These are phyloP conservation scores for Pseudoips prasinana DNA, from an alignment of 2,888 invertebrate species.

Conservation along the genomic window DNA sequence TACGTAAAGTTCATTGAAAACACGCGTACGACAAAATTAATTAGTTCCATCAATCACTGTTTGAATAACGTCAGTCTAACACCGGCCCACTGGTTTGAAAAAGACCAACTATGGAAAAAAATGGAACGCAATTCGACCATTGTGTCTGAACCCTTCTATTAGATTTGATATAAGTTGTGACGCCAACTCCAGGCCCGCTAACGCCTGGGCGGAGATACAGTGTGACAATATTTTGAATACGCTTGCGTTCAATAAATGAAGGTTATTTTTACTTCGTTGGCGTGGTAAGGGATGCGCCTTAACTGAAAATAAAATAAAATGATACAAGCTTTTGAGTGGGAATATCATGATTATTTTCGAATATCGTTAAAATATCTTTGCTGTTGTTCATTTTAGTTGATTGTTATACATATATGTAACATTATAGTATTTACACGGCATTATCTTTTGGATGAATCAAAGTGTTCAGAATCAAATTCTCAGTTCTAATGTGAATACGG, in stretches of 20 bases:
- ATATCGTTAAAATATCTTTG: too few species aligned
- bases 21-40: constrained; percentile 73
- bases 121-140: constrained; percentile 73
- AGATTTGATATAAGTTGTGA: constrained; percentile 43
- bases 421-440: too few species aligned
- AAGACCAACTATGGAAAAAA: constrained; percentile 60
- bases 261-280: constrained; percentile 32
- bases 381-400: too few species aligned
- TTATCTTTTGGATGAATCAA: too few species aligned
- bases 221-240: constrained; percentile 70
- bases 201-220: constrained; percentile 58
- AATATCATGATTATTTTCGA: too few species aligned
- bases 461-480: too few species aligned
- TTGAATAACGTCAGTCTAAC: constrained; percentile 64
- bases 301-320: too few species aligned
- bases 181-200: constrained; percentile 51
- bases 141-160: constrained; percentile 66
- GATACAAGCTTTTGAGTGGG: too few species aligned
- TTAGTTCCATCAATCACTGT: constrained; percentile 78
- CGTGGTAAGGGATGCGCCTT: constrained; percentile 4
- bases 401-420: too few species aligned
- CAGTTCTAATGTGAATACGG: too few species aligned
- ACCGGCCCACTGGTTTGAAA: constrained; percentile 68
- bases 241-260: constrained; percentile 38
- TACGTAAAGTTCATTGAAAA: constrained; percentile 54